A percentile compares a stretch with the other conserved stretches of the same genome.
Evolutionary conservation across 2,888 invertebrate genomes (phyloP).

Genomic region (Rhamphomyia laevipes): DNA sequence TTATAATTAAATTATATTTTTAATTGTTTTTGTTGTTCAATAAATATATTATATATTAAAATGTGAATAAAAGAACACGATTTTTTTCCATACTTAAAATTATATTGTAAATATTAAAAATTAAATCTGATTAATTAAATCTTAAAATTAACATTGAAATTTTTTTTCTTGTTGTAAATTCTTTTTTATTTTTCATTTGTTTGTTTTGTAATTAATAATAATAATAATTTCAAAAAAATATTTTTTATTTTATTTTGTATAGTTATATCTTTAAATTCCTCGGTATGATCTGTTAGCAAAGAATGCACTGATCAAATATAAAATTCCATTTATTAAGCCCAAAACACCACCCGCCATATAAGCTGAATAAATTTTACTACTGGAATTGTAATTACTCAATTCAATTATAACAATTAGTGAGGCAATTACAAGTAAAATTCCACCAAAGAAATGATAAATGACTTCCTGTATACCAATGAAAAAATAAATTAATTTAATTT

Average conservation of each 20-base stretch:
- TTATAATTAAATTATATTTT: no score
- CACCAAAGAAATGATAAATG: constrained; percentile 66
- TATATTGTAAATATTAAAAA: no score
- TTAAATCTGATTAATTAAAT: no score
- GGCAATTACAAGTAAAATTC: constrained; percentile 58
- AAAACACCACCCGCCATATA: constrained; percentile 61
- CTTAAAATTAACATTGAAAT: no score
- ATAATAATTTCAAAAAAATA: no score
- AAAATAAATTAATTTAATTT: neutral
- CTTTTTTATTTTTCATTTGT: no score
- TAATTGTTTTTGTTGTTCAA: no score
- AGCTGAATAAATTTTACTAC: constrained; percentile 46
- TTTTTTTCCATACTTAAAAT: no score
- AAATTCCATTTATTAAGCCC: constrained; percentile 58
- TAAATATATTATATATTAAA: no score
- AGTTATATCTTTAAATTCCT: constrained; percentile 45
- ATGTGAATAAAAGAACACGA: no score
- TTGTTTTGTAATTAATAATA: no score
- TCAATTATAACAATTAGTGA: constrained; percentile 56
- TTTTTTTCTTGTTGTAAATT: no score
- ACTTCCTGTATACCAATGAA: constrained; percentile 53
- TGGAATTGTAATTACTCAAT: constrained; percentile 39
- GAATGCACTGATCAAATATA: constrained; percentile 67
- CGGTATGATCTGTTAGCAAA: constrained; percentile 66
- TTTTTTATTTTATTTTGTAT: neutral